These are phyloP conservation scores for Trachelipus rathkii DNA, from an alignment of 1,140 invertebrate genomes.

Conservation along the genomic window DNA sequence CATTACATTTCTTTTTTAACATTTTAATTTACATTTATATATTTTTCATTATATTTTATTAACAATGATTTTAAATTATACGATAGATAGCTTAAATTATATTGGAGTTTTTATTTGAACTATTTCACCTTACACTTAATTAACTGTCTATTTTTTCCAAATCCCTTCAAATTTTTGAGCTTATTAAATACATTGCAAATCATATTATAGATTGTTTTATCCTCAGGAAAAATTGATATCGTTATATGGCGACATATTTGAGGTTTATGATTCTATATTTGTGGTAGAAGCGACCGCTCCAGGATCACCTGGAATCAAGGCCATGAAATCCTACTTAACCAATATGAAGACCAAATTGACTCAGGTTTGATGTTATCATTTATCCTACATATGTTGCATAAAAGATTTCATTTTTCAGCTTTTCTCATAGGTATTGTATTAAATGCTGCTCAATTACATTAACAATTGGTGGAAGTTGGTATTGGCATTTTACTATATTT, in stretches of 20 bases:
- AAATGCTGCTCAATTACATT: no score
- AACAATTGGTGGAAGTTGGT: no score
- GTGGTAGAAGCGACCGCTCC: slow-evolving; percentile 62
- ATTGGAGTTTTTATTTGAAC: not conserved
- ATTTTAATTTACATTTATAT: not conserved
- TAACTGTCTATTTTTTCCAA: no score
- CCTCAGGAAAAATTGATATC: slow-evolving; percentile 47
- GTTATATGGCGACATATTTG: slow-evolving; percentile 57
- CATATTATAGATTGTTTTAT: not conserved
- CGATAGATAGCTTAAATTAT: not conserved
- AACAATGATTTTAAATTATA: not conserved
- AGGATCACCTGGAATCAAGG: slow-evolving; percentile 58
- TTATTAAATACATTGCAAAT: no score
- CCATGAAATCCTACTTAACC: slow-evolving; percentile 56
- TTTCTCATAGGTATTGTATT: no score
- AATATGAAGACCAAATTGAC: slow-evolving; percentile 53
- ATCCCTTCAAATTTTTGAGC: no score
- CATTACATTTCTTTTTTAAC: not conserved
- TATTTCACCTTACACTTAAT: no score
- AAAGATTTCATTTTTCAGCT: no score
- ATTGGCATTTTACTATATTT: no score
- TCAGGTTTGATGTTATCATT: slow-evolving; percentile 50
- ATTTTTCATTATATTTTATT: not conserved
- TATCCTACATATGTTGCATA: not conserved
- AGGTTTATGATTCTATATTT: slow-evolving; percentile 57